phyloP scores from a whole-genome alignment of 2,888 invertebrate genomes.

The Panzeria rudis region DNA sequence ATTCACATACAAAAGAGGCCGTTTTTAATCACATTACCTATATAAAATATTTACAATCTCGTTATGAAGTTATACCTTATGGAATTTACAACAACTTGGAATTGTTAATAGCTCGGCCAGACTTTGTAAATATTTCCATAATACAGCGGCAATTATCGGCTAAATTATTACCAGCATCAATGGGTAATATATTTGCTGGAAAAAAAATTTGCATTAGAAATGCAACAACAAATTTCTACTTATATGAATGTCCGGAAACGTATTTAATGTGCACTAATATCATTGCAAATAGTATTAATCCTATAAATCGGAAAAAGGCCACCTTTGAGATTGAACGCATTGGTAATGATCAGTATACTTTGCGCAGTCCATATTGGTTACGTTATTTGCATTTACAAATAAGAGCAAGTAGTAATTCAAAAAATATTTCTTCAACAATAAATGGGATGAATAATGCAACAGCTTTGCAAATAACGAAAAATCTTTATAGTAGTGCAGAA shows the following conservation, averaged over 20 bases:
- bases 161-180: slow-evolving; percentile 72
- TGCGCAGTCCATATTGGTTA: slow-evolving; percentile 76
- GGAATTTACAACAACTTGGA: slow-evolving; percentile 30
- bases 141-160: slow-evolving; percentile 10
- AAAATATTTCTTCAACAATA: slow-evolving; percentile 59
- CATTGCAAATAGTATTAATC: slow-evolving; percentile 53
- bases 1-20: slow-evolving; percentile 16
- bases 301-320: slow-evolving; percentile 74
- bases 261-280: slow-evolving; percentile 76
- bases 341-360: slow-evolving; percentile 71
- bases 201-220: slow-evolving; percentile 77
- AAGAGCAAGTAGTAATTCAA: slow-evolving; percentile 10
- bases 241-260: slow-evolving; percentile 78
- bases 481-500: slow-evolving; percentile 75
- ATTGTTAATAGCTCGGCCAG: slow-evolving; percentile 2
- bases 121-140: slow-evolving; percentile 21
- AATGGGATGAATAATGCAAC: slow-evolving; percentile 46
- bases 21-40: slow-evolving; percentile 30
- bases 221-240: slow-evolving; percentile 73
- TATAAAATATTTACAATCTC: slow-evolving; percentile 6
- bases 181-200: slow-evolving; percentile 74
- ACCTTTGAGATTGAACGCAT: slow-evolving; percentile 74
- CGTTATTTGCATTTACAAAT: slow-evolving; percentile 73
- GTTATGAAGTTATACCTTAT: slow-evolving; percentile 1
- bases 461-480: slow-evolving; percentile 74